Evolutionary conservation across 2,888 invertebrate genomes (phyloP), one percentile per base, ranked within the genome.

Genomic region (Drosophila neotestacea): DNA sequence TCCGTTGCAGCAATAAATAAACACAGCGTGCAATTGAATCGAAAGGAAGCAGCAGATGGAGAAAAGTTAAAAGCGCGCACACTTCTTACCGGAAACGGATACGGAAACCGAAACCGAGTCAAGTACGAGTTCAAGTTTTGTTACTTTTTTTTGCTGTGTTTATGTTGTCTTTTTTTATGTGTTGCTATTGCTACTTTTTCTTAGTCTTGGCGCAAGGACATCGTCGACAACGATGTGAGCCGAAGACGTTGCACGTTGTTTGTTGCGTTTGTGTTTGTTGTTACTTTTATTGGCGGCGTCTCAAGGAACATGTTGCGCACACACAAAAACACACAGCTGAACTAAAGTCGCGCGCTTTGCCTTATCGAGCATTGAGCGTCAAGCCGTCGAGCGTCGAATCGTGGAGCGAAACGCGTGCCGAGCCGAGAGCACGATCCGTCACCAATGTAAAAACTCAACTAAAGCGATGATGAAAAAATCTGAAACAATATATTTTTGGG

Each of bases 401-500:
- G 72, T 86, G 54, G 72, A 80, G 86, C 73, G 70, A 78, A 78
- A 66, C 80, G 77, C 72, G 85, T 82, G 83, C 85, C 87, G 86
- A 80, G 86, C 87, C 90, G 89, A 90, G 89, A 89, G 91, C 91
- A 92, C 92, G 92, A 92, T 92, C 92, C 92, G 92, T 92, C 92
- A 92, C 92, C 93, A 91, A 92, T 92, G 93, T 92, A 92, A 92
- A 92, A 92, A 92, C 93, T 92, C 92, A 92, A 92, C 92, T 92
- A 92, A 92, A 92, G 92, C 92, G 92, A 87, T 91, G 91, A 90
- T 91, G 92, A 92, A 92, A 92, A 92, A 92, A 92, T 91, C 92
- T 92, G 92, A 92, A 92, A 92, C 92, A 92, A 92, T 92, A 92
- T 92, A 92, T 92, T 92, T 91, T 91, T 88, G 86, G 91, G 91